Evolutionary conservation across 2,888 invertebrate species (phyloP).

Genomic region (Cerastoderma edule): DNA sequence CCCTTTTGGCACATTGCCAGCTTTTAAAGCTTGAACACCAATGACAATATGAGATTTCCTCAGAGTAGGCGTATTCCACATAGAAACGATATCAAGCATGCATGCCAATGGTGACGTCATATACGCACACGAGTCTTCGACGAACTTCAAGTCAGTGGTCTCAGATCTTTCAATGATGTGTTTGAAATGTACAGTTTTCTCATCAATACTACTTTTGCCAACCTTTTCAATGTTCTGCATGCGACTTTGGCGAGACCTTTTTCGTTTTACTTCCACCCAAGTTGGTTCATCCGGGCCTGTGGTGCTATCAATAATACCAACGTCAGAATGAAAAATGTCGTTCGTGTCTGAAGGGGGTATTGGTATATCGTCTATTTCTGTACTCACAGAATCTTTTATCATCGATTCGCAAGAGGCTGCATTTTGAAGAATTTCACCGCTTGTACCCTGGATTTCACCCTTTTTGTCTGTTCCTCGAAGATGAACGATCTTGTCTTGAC

Average conservation of each 20-base stretch:
- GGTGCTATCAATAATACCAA: too few relatives aligned
- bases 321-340: too few relatives aligned
- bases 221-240: background rate
- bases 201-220: conserved; percentile 1
- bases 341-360: too few relatives aligned
- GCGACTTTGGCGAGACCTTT: background rate
- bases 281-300: too few relatives aligned
- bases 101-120: conserved; percentile 27
- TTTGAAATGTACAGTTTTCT: conserved; percentile 27
- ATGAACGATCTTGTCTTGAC: too few relatives aligned
- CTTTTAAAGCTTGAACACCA: conserved; percentile 40
- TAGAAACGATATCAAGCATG: conserved; percentile 47
- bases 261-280: background rate
- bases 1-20: conserved; percentile 19
- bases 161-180: conserved; percentile 28
- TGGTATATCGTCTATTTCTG: too few relatives aligned
- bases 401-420: too few relatives aligned
- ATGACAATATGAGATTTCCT: conserved; percentile 45
- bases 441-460: too few relatives aligned
- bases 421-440: too few relatives aligned
- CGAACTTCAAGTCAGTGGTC: conserved; percentile 35
- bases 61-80: conserved; percentile 64
- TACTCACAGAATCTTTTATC: too few relatives aligned
- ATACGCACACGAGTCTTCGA: conserved; percentile 33
- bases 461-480: too few relatives aligned